phyloP scores from a whole-genome alignment of 2,113 vertebrate species.

The Mellivora capensis region DNA sequence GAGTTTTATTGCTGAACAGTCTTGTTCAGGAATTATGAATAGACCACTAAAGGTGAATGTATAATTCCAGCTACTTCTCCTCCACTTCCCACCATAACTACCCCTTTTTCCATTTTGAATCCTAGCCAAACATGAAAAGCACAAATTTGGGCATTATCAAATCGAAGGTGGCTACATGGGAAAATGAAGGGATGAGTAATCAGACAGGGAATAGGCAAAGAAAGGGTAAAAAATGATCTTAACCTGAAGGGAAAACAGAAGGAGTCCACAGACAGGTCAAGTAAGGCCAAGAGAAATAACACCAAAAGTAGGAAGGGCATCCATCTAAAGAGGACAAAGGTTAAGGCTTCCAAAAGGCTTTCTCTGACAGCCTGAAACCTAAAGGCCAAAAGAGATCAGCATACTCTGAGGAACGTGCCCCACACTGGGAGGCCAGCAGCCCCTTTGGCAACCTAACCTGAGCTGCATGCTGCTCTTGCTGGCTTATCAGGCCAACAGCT shows the following conservation, averaged over 20 bases:
- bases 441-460: background rate
- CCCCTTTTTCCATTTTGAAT: background rate
- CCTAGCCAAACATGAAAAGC: background rate
- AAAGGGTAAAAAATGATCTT: background rate
- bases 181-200: background rate
- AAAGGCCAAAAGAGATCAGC: background rate
- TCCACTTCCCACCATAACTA: background rate
- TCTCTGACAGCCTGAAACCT: background rate
- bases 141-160: background rate
- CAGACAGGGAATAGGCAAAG: background rate
- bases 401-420: background rate
- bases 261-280: background rate
- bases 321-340: background rate
- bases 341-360: background rate
- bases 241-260: background rate
- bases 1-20: background rate
- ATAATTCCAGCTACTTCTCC: background rate
- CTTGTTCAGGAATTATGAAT: background rate
- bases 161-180: background rate
- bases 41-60: background rate
- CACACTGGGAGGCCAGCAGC: no score
- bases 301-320: background rate
- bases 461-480: background rate
- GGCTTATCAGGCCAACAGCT: background rate
- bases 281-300: background rate